phyloP scores from a whole-genome alignment of 2,797 vertebrate genomes.

The Malacoraja senta region DNA sequence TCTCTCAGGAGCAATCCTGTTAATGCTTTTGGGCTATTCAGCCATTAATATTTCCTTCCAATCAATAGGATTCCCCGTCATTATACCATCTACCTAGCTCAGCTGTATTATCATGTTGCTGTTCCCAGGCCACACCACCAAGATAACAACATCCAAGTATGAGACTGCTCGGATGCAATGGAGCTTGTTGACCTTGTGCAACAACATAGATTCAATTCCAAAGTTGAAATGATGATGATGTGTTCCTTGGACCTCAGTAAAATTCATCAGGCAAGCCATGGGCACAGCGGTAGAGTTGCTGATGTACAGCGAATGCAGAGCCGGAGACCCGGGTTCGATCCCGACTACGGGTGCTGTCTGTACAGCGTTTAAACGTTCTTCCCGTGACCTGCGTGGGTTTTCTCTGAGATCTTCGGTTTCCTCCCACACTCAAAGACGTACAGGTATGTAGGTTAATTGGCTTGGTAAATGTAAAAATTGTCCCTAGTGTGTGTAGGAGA shows the following conservation, averaged over 20 bases:
- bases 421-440: too few relatives aligned
- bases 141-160: background rate
- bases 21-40: background rate
- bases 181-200: background rate
- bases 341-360: too few relatives aligned
- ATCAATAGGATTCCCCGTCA: background rate
- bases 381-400: too few relatives aligned
- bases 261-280: background rate
- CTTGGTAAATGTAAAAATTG: too few relatives aligned
- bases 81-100: background rate
- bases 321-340: too few relatives aligned
- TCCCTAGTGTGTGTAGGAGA: too few relatives aligned
- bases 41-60: background rate
- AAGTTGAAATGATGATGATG: background rate
- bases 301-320: too few relatives aligned
- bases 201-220: background rate
- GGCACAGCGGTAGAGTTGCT: background rate
- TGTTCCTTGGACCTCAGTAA: background rate
- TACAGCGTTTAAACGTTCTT: too few relatives aligned
- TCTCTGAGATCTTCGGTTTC: too few relatives aligned
- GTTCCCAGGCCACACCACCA: background rate
- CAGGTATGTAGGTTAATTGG: too few relatives aligned
- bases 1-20: background rate
- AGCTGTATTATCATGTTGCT: background rate
- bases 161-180: background rate